phyloP scores from a whole-genome alignment of 2,888 invertebrate genomes.

The Cyclophora punctaria region DNA sequence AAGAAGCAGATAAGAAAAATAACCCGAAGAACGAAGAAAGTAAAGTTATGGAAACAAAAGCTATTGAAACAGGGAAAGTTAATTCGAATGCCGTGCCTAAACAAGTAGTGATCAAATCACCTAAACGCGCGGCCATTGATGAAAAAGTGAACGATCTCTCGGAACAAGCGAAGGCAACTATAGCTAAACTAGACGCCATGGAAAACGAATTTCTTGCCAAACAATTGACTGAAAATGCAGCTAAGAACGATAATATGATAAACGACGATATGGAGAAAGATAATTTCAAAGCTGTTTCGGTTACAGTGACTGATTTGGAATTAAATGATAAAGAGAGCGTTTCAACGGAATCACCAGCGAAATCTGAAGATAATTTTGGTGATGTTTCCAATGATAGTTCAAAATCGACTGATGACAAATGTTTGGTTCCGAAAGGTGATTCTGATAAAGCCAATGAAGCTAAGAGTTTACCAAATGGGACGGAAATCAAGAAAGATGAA shows the following conservation, averaged over 20 bases:
- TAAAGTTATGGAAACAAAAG: neutral
- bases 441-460: neutral
- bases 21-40: constrained; percentile 14
- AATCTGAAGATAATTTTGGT: constrained; percentile 58
- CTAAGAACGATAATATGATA: constrained; percentile 51
- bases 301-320: constrained; percentile 7
- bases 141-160: constrained; percentile 29
- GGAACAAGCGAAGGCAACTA: constrained; percentile 46
- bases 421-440: constrained; percentile 4
- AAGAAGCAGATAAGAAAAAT: constrained; percentile 14
- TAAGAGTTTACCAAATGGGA: neutral
- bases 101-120: constrained; percentile 54
- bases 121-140: constrained; percentile 31
- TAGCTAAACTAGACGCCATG: constrained; percentile 51
- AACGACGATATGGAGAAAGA: constrained; percentile 44
- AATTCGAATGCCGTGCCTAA: constrained; percentile 50
- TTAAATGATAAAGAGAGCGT: constrained; percentile 26
- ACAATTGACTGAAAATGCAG: constrained; percentile 40
- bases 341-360: constrained; percentile 40
- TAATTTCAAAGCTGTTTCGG: constrained; percentile 4
- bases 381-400: constrained; percentile 56
- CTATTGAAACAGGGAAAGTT: constrained; percentile 59
- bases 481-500: constrained; percentile 2
- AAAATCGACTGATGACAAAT: constrained; percentile 33
- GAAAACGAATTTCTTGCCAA: constrained; percentile 55